Evolutionary conservation across 2,113 vertebrate species (phyloP).

Genomic region (Sphaerodactylus townsendi): DNA sequence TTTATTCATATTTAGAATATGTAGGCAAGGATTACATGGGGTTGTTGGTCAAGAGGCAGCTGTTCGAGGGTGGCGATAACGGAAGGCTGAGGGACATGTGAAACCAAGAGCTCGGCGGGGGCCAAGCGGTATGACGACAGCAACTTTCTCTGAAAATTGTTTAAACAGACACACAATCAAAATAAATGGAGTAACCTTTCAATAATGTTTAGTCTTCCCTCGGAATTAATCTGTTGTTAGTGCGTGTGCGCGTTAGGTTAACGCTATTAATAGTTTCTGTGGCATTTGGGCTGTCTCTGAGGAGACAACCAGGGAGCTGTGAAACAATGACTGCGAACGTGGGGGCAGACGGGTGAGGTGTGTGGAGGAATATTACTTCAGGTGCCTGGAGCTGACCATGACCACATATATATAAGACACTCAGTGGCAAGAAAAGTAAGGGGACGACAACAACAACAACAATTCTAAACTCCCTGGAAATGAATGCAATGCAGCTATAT

Average conservation of each 20-base stretch:
- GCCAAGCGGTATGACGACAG: not conserved
- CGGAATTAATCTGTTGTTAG: constrained; percentile 41
- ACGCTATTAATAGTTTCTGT: constrained; percentile 51
- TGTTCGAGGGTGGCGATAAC: no score
- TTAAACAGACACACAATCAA: constrained; percentile 54
- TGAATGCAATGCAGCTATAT: no score
- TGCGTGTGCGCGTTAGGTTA: constrained; percentile 49
- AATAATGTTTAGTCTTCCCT: constrained; percentile 54
- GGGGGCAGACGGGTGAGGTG: constrained; percentile 43
- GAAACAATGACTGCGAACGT: constrained; percentile 54
- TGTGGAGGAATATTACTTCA: constrained; percentile 62
- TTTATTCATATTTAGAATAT: no score
- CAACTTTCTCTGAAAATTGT: constrained; percentile 52
- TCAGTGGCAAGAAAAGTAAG: not conserved
- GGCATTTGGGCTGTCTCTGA: constrained; percentile 60
- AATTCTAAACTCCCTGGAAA: no score
- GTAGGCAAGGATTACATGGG: no score
- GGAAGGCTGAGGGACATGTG: not conserved
- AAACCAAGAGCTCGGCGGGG: not conserved
- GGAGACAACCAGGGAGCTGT: constrained; percentile 57
- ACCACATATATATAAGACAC: constrained; percentile 54
- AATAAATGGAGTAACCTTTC: constrained; percentile 56
- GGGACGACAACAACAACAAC: no score
- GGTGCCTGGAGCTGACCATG: constrained; percentile 26
- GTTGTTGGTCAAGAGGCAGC: no score